phyloP scores from a whole-genome alignment of 2,888 invertebrate species.

The Lumbricus terrestris region DNA sequence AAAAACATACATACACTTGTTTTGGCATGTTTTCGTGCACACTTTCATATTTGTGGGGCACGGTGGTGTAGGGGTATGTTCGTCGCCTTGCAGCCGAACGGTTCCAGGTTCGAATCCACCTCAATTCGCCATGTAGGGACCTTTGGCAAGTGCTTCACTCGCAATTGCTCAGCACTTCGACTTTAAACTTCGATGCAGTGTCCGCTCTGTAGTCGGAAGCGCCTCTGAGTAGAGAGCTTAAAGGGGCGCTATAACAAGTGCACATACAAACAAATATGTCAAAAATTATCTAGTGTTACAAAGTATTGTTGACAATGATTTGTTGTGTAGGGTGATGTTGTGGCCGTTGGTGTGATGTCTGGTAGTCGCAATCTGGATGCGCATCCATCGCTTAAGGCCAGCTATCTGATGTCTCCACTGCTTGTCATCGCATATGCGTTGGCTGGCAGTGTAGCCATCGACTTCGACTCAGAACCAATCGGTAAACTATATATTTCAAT shows the following conservation, averaged over 20 bases:
- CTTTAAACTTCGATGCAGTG: no score
- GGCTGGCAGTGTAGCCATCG: slow-evolving; percentile 89
- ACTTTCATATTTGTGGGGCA: no score
- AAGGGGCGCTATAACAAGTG: no score
- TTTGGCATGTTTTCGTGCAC: neutral
- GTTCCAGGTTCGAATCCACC: no score
- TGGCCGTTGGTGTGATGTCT: slow-evolving; percentile 92
- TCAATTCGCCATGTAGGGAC: no score
- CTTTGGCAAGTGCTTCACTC: no score
- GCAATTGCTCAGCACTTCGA: no score
- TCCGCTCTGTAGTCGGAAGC: no score
- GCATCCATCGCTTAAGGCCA: slow-evolving; percentile 90
- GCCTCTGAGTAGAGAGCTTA: no score
- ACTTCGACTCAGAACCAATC: slow-evolving; percentile 85
- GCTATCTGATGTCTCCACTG: slow-evolving; percentile 92
- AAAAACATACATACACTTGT: neutral
- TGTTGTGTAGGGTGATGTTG: slow-evolving; percentile 74
- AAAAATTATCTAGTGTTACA: neutral
- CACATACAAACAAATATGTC: no score
- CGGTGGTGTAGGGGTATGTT: no score
- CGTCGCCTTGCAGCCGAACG: no score
- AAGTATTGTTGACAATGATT: neutral
- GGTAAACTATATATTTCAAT: slow-evolving; percentile 63
- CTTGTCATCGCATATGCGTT: slow-evolving; percentile 96
- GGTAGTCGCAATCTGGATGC: slow-evolving; percentile 99